Evolutionary conservation across 2,888 invertebrate genomes (phyloP), one percentile per base, ranked within the genome.

Genomic region (Hirtodrosophila confusa): DNA sequence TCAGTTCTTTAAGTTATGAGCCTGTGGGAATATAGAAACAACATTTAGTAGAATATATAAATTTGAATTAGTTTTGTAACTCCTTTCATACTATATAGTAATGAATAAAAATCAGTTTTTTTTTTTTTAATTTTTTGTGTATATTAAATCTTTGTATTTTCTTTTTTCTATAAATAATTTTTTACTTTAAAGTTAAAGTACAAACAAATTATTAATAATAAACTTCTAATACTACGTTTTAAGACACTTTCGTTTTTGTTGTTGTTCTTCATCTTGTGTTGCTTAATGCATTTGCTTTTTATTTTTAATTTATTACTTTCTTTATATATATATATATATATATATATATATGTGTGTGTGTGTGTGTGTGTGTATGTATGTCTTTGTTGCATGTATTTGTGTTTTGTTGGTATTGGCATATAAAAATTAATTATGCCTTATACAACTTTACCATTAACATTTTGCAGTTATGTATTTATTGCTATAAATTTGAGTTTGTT

Each of bases 141-240:
- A 86, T 87, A 83, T 84, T 84, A 79, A 86, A 85, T 84, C 86
- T 84, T 85, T 84, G 87, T 87, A 87, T 83, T 84, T 79, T 83
- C 85, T 75, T 78, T 85, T 85, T 84, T 83, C 82, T 83, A 83
- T 85, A 83, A 85, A 85, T 88, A 88, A 69, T 78, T 72, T 83
- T 80, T 80, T 88, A 88, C 84, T 89, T 89, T 84, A 88, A 89
- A 88, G 88, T 88, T 83, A 89, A 89, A 88, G 89, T 88, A 88
- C 88, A 89, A 88, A 88, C 85, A 85, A 88, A 88, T 88, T 80
- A 78, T 75, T 88, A 88, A 82, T 86, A 78, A 80, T 85, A 79
- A 88, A 88, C 84, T 86, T 85, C 89, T 90, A 90, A 89, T 88
- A 86, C 90, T 90, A 90, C 80, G 84, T 87, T 89, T 89, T 90